A percentile compares a stretch with the other conserved stretches of the same genome.
These are phyloP conservation scores for Aspidiotus destructor DNA, from an alignment of 2,888 invertebrate species.

Conservation along the genomic window DNA sequence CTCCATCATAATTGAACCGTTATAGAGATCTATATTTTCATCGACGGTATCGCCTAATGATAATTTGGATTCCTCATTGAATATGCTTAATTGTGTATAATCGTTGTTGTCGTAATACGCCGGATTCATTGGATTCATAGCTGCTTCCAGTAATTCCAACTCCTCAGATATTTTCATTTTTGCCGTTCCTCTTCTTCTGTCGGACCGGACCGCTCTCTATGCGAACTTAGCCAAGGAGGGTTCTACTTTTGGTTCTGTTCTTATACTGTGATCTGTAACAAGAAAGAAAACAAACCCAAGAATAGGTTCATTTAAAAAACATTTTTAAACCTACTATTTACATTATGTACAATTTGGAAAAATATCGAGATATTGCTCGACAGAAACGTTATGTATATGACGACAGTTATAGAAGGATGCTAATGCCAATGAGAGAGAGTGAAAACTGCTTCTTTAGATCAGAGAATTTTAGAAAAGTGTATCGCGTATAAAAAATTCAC, in stretches of 20 bases:
- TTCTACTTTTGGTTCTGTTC: constrained; percentile 34
- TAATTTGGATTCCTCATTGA: constrained; percentile 36
- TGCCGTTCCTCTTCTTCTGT: constrained; percentile 3
- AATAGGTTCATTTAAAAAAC: constrained; percentile 29
- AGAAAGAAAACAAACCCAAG: constrained; percentile 25
- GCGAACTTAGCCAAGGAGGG: constrained; percentile 37
- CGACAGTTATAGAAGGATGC: no score
- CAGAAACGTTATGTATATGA: no score
- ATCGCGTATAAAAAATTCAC: no score
- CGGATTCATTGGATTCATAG: constrained; percentile 56
- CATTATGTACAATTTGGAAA: constrained; percentile 12
- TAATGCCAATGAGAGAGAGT: no score
- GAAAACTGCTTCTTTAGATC: no score
- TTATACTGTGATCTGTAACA: constrained; percentile 24
- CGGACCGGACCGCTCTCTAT: constrained; percentile 36
- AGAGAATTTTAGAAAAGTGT: no score
- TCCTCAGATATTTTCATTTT: constrained; percentile 41
- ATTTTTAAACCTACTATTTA: constrained; percentile 25
- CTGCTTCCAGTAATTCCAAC: constrained; percentile 39
- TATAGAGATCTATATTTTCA: constrained; percentile 36
- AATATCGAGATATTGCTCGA: background rate
- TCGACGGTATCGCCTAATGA: constrained; percentile 34
- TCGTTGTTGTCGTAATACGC: constrained; percentile 44
- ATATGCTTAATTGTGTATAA: constrained; percentile 44
- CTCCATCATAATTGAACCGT: no score